Evolutionary conservation across 2,797 vertebrate genomes (phyloP).

Genomic region (Enteromius trimaculatus): DNA sequence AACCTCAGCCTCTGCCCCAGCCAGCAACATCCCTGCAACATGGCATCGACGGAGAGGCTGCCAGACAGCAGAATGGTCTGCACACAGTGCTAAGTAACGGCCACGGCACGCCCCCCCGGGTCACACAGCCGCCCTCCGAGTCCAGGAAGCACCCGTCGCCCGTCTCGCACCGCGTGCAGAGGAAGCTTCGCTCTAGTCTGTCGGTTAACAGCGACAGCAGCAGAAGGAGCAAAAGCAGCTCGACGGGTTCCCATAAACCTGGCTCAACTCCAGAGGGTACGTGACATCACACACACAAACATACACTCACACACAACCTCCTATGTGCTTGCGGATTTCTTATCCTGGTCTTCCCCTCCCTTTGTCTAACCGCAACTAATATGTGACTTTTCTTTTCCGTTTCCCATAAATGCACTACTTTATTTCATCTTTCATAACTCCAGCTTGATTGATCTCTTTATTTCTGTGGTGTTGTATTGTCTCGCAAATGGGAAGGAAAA

Average conservation of each 20-base stretch:
- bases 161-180: constrained; percentile 93
- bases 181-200: constrained; percentile 92
- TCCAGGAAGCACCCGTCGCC: constrained; percentile 82
- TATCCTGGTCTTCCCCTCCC: constrained; percentile 1
- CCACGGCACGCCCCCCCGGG: constrained; percentile 77
- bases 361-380: constrained; percentile 48
- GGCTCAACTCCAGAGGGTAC: constrained; percentile 93
- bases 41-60: constrained; percentile 71
- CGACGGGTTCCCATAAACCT: constrained; percentile 87
- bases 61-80: constrained; percentile 78
- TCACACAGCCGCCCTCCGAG: constrained; percentile 74
- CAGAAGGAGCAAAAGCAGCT: constrained; percentile 91
- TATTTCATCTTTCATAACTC: constrained; percentile 21
- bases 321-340: background rate
- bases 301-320: background rate
- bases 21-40: constrained; percentile 74
- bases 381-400: constrained; percentile 31
- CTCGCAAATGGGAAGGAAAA: constrained; percentile 69
- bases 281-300: constrained; percentile 48
- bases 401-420: constrained; percentile 19
- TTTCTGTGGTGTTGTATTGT: constrained; percentile 70
- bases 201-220: constrained; percentile 91
- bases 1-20: constrained; percentile 86
- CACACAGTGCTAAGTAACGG: constrained; percentile 77
- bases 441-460: constrained; percentile 16